Evolutionary conservation across 2,888 invertebrate genomes (phyloP), one percentile per base, ranked within the genome.

Genomic region (Helleia helle): DNA sequence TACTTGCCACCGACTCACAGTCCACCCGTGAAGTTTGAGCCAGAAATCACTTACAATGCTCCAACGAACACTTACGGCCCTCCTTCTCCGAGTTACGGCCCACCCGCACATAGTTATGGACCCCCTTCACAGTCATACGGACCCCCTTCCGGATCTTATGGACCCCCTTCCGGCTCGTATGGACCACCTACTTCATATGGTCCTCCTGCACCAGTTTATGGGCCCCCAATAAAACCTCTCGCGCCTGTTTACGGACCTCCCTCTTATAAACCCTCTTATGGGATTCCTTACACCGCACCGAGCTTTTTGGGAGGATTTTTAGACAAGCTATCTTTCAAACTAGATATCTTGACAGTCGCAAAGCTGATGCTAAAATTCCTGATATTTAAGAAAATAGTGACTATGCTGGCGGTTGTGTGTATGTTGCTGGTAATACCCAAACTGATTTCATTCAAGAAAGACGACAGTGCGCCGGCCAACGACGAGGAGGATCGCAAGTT

Each of bases 361-460:
- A 93, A 93, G 71, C 87, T 93, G 43, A 58, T 93, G 42, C 67
- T 93, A 24, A 94, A 94, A 64, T 66, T 93, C 38, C 73, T 93
- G 3, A 90, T 94, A 52, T 93, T 94, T 65, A 94, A 94, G 71
- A 91, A 93, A 71, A 88, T 93, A 38, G 90, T 94, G 42, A 92
- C 93, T 54, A 93, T 93, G 71, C 88, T 93, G 28, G 93, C 91
- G 0, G 84, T 93, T 3, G 87, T 93, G 54, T 93, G 91, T 59
- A 81, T 93, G 60, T 68, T 94, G 52, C 71, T 94, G 38, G 92
- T 93, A 60, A 88, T 93, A 49, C 93, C 94, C 1, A 91, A 91
- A 63, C 66, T 92, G 13, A 86, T 88, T 43, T 68, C 69, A 29
- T 79, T 83, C 49, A 86, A 86, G 51, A 83, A 83, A 53, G 72